Evolutionary conservation across 1,140 invertebrate genomes (phyloP).

Genomic region (Drosophila mojavensis): DNA sequence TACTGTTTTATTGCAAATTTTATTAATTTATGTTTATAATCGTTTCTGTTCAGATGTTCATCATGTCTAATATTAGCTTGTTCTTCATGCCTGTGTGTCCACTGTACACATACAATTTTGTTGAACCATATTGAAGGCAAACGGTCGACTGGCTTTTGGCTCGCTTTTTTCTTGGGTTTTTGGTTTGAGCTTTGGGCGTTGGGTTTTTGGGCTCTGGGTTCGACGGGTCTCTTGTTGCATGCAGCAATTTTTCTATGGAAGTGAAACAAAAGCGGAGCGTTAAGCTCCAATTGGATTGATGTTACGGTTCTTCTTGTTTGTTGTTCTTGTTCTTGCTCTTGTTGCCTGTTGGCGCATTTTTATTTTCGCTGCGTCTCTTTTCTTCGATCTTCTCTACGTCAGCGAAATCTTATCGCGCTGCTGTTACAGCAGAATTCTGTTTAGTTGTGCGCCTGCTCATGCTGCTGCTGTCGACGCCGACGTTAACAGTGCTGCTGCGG

Average conservation of each 20-base stretch:
- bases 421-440: constrained; percentile 40
- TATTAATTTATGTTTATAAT: too few species aligned
- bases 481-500: constrained; percentile 20
- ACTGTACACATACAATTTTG: constrained; percentile 45
- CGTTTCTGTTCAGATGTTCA: not conserved
- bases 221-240: constrained; percentile 79
- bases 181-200: constrained; percentile 5
- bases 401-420: constrained; percentile 77
- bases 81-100: not conserved
- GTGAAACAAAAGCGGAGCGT: constrained; percentile 78
- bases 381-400: constrained; percentile 46
- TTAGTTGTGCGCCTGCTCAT: constrained; percentile 45
- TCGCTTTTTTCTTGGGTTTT: constrained; percentile 27
- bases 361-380: constrained; percentile 13
- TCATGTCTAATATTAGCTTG: not conserved
- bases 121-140: constrained; percentile 58
- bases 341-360: constrained; percentile 31
- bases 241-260: constrained; percentile 80
- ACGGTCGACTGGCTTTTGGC: constrained; percentile 33
- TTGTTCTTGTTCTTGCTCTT: constrained; percentile 31
- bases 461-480: constrained; percentile 21
- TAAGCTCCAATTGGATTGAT: constrained; percentile 78
- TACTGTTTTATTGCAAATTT: too few species aligned
- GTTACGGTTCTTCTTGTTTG: constrained; percentile 3
- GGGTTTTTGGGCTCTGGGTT: constrained; percentile 38